Evolutionary conservation across 2,113 vertebrate genomes (phyloP), one percentile per base, ranked within the genome.

Genomic region (Ascaphus truei): DNA sequence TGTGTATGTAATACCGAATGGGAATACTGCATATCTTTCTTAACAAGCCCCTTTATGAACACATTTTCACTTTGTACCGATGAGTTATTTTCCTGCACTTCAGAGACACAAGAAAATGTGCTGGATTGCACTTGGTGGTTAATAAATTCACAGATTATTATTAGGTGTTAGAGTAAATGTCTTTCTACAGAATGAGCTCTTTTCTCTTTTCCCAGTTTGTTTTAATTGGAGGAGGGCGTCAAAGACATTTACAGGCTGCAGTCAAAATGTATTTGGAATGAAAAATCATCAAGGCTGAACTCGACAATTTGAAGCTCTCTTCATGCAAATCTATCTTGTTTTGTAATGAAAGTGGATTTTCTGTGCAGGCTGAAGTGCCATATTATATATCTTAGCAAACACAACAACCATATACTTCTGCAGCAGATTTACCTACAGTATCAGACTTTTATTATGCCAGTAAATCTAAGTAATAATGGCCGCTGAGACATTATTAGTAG

Each of bases 381-480:
- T 26, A 33, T 48, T 71, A 25, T 37, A 39, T 27, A 57, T 62
- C 51, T 73, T 22, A 67, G 68, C 7, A 56, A 13, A 67, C 22
- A 25, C 34, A 48, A 76, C 52, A 18, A 26, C 22, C 53, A 1
- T n/a, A 3, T 37, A 20, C 65, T 75, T 66, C 71, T 1, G 20
- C 23, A 39, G 36, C 73, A 3, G 16, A 79, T 18, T 65, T 77
- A 65, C n/a, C 47, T 71, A n/a, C n/a, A n/a, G n/a, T n/a, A 29
- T 73, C 76, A 77, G 62, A 58, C 12, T 11, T 76, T 75, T 72
- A 48, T 18, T 23, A 65, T 61, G 12, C 57, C 47, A 73, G 47
- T 76, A 80, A 80, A 73, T 80, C 45, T 56, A 77, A 31, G 39
- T 77, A 79, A 82, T 80, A 66, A 76, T 79, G 20, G 80, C 36